phyloP scores from a whole-genome alignment of 2,797 vertebrate species.

The Muscicapa comitata region DNA sequence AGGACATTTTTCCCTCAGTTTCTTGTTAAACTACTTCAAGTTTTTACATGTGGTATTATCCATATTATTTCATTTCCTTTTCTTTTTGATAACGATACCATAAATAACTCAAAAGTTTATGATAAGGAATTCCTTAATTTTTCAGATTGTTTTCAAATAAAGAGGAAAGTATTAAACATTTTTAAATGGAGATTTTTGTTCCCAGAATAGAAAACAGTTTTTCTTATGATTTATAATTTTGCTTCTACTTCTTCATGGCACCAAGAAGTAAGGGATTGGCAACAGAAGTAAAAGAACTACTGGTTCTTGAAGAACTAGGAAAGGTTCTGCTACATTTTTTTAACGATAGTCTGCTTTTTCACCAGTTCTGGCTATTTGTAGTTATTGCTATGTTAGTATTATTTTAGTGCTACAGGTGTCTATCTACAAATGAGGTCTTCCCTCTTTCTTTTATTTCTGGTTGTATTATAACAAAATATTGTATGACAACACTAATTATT shows the following conservation, averaged over 20 bases:
- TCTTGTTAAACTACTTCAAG: background rate
- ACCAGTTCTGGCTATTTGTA: background rate
- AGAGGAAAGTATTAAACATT: background rate
- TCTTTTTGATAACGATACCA: background rate
- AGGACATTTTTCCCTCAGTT: background rate
- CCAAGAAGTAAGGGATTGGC: background rate
- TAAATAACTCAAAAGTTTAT: background rate
- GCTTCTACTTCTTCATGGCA: background rate
- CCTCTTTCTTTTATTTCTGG: background rate
- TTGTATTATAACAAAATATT: background rate
- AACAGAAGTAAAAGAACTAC: background rate
- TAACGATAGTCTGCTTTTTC: background rate
- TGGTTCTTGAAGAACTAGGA: background rate
- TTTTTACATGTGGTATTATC: rapidly evolving
- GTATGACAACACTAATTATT: background rate
- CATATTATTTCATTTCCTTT: background rate
- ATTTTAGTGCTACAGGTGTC: background rate
- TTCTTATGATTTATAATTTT: background rate
- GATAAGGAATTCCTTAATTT: background rate
- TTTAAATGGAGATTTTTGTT: background rate
- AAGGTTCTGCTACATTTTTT: background rate
- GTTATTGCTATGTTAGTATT: background rate
- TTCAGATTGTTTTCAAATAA: background rate
- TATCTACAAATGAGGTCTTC: background rate
- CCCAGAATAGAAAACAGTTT: background rate